Conservation (phyloP, 1,140 invertebrate genomes). For the Cydia strobilella region DNA sequence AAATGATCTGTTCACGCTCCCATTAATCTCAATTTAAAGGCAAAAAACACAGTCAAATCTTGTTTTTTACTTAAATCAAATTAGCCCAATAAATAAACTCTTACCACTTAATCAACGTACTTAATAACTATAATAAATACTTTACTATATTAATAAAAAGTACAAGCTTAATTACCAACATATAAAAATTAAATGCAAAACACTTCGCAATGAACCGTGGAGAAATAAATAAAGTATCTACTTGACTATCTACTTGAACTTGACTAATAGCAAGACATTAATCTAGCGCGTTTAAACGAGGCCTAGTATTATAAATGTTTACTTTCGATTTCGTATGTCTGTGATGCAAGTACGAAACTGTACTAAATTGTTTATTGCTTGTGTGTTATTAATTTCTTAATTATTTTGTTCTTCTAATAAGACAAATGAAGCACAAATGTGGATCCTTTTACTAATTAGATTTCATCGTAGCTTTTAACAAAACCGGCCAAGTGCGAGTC, state of each 20-base stretch:
- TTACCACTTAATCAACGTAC: conserved; percentile 13
- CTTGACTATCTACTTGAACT: conserved; percentile 14
- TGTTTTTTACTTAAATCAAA: conserved; percentile 24
- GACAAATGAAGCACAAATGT: background rate
- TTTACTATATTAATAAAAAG: conserved; percentile 29
- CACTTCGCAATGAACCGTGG: conserved; percentile 20
- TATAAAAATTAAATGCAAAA: conserved; percentile 30
- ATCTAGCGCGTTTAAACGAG: conserved; percentile 18
- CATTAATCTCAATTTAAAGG: conserved; percentile 28
- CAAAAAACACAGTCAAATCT: conserved; percentile 17
- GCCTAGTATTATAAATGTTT: conserved; percentile 12
- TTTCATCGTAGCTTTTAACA: background rate
- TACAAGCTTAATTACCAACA: conserved; percentile 27
- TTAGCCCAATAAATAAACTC: conserved; percentile 26
- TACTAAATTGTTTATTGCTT: conserved; percentile 1
- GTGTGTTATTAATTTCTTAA: conserved; percentile 13
- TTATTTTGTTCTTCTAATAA: background rate
- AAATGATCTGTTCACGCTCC: conserved; percentile 2
- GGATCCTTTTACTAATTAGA: background rate
- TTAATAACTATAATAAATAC: conserved; percentile 15
- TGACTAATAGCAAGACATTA: conserved; percentile 20
- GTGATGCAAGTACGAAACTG: conserved; percentile 17
- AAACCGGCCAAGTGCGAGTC: too few relatives aligned
- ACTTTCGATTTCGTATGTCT: conserved; percentile 20
- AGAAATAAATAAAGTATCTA: conserved; percentile 25